Conservation (phyloP, 1,140 invertebrate species). For the Aphis gossypii region DNA sequence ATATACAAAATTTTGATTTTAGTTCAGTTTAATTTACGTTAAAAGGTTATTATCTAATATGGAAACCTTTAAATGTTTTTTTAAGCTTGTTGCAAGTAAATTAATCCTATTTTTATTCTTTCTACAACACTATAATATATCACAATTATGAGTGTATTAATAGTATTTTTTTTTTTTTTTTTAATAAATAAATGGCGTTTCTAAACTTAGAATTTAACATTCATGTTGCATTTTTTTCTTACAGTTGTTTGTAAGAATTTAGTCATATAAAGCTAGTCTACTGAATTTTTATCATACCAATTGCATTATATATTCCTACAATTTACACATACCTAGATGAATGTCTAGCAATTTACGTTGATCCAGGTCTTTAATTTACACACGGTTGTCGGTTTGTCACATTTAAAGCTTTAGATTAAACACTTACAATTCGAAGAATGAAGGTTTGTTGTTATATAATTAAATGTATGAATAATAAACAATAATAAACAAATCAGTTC, state of each 20-base stretch:
- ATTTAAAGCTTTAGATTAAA: background rate
- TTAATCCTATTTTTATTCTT: background rate
- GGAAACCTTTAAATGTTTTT: background rate
- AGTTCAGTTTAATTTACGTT: background rate
- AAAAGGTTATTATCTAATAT: background rate
- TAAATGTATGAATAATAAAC: background rate
- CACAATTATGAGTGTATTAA: background rate
- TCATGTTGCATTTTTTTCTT: background rate
- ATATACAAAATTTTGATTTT: background rate
- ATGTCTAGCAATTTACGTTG: background rate
- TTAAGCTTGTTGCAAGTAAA: background rate
- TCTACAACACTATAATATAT: background rate
- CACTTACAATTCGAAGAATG: background rate
- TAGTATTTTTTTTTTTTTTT: background rate
- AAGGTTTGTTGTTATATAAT: background rate
- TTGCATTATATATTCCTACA: background rate
- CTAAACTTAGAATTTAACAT: background rate
- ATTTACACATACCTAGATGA: background rate
- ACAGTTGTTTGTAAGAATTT: background rate
- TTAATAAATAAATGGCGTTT: background rate
- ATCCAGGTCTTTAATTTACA: background rate
- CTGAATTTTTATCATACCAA: background rate
- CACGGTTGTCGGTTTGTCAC: background rate
- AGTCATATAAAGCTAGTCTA: background rate
- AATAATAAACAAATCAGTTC: background rate